Conservation (phyloP, 1,140 invertebrate genomes). For the Goniozus legneri region DNA sequence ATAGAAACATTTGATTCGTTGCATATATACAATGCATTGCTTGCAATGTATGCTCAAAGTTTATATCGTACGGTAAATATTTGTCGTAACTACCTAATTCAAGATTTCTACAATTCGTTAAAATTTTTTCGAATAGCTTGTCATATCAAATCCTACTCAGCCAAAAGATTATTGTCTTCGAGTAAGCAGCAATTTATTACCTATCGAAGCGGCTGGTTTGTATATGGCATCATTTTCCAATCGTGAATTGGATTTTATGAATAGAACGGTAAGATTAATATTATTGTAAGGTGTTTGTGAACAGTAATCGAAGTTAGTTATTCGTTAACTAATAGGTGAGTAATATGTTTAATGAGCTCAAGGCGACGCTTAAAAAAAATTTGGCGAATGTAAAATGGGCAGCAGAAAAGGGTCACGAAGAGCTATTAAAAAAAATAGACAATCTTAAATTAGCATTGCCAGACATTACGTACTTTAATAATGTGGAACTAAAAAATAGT, state of each 20-base stretch:
- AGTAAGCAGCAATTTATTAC: slow-evolving; percentile 20
- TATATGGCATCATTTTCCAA: slow-evolving; percentile 32
- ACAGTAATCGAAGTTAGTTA: no score
- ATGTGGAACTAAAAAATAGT: no score
- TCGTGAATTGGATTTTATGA: slow-evolving; percentile 23
- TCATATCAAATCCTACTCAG: slow-evolving; percentile 14
- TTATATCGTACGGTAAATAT: slow-evolving; percentile 31
- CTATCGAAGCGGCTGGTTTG: slow-evolving; percentile 28
- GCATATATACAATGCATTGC: slow-evolving; percentile 26
- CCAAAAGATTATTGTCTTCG: slow-evolving; percentile 28
- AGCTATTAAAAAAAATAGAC: slow-evolving; percentile 25
- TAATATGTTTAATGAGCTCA: slow-evolving; percentile 23
- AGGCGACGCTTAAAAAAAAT: slow-evolving; percentile 21
- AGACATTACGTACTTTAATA: slow-evolving; percentile 15
- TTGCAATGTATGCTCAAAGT: slow-evolving; percentile 28
- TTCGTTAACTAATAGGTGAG: slow-evolving; percentile 15
- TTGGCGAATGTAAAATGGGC: slow-evolving; percentile 16
- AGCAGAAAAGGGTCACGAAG: slow-evolving; percentile 4
- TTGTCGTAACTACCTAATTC: slow-evolving; percentile 1
- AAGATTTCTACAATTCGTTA: no score
- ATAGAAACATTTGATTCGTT: slow-evolving; percentile 12
- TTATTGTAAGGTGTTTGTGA: no score
- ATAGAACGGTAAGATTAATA: slow-evolving; percentile 20
- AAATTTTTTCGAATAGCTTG: no score
- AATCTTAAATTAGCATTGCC: slow-evolving; percentile 24